These are phyloP conservation scores for Taxidea taxus DNA, from an alignment of 2,113 vertebrate species.

Conservation along the genomic window DNA sequence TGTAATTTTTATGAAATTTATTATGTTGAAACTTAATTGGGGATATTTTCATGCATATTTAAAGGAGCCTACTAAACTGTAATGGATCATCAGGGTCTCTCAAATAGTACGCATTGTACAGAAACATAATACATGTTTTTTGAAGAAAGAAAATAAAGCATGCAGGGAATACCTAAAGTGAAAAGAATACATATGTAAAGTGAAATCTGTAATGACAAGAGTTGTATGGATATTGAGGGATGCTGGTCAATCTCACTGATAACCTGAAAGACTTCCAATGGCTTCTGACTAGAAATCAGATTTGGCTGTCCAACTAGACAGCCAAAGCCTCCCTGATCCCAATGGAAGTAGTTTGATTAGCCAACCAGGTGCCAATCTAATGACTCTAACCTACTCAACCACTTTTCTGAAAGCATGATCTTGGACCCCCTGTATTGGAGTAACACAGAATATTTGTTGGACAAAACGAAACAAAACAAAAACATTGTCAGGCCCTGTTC, in stretches of 20 bases:
- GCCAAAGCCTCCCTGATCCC: no score
- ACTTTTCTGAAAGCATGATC: background rate
- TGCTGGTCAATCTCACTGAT: background rate
- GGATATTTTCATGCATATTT: background rate
- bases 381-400: no score
- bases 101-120: background rate
- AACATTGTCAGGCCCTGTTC: background rate
- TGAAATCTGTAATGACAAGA: background rate
- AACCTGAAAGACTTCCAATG: background rate
- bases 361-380: background rate
- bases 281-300: background rate
- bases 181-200: background rate
- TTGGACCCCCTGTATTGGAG: background rate
- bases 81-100: background rate
- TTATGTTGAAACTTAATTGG: background rate
- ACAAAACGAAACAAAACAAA: background rate
- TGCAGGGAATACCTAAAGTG: background rate
- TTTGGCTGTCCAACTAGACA: background rate
- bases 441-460: background rate
- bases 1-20: background rate
- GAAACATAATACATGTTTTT: background rate
- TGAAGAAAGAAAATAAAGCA: background rate
- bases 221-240: background rate
- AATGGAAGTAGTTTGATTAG: background rate
- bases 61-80: background rate